Evolutionary conservation across 2,113 vertebrate genomes (phyloP).

Genomic region (Coryphaenoides rupestris): DNA sequence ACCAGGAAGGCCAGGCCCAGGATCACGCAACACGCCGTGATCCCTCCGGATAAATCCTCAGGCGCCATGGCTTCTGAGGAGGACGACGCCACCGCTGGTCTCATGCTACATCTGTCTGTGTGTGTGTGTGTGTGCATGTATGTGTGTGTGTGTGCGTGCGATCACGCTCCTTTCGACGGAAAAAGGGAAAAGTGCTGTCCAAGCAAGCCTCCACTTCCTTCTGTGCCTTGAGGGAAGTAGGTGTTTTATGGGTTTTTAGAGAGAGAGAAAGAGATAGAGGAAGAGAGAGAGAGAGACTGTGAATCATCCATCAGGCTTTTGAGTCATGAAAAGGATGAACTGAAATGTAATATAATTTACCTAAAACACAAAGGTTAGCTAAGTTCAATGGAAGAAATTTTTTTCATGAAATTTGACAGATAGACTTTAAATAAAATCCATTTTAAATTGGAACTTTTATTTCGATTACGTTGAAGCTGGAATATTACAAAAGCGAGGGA

Average conservation of each 20-base stretch:
- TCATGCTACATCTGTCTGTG: conserved; percentile 48
- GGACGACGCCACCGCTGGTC: conserved; percentile 23
- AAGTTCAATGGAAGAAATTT: no score
- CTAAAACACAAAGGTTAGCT: not conserved
- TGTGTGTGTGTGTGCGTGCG: conserved; percentile 46
- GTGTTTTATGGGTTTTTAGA: conserved; percentile 44
- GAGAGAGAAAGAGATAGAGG: conserved; percentile 8
- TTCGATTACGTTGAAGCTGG: no score
- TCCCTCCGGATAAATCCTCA: conserved; percentile 46
- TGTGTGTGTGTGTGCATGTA: conserved; percentile 39
- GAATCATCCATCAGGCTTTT: conserved; percentile 30
- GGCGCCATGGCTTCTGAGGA: conserved; percentile 40
- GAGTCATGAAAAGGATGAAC: conserved; percentile 8
- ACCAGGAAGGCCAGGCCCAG: conserved; percentile 68
- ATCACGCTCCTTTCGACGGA: conserved; percentile 32
- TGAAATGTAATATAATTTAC: not conserved
- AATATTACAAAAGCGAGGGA: no score
- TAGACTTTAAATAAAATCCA: no score
- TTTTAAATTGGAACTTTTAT: no score
- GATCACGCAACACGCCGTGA: conserved; percentile 59
- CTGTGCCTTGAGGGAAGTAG: conserved; percentile 43
- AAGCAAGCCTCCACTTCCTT: conserved; percentile 64
- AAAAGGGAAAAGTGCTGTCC: conserved; percentile 39
- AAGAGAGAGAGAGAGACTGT: conserved; percentile 16
- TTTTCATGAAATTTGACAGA: no score